Conservation (phyloP, 2,888 invertebrate genomes). For the Trissoscelio sp. region DNA sequence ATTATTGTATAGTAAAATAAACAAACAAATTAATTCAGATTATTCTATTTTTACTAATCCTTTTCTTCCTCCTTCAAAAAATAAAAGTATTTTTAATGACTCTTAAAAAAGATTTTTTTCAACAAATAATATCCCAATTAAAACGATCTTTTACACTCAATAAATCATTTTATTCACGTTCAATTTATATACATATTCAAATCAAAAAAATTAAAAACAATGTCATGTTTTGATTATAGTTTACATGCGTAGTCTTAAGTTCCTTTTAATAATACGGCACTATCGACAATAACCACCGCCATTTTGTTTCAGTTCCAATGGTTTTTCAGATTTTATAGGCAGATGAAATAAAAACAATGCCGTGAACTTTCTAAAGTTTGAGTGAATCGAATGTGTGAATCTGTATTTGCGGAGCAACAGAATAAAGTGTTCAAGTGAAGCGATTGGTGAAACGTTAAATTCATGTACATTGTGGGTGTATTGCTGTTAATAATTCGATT, state of each 20-base stretch:
- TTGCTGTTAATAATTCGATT: conserved; percentile 34
- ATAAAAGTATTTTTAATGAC: too few species aligned
- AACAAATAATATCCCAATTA: too few species aligned
- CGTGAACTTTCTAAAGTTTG: conserved; percentile 33
- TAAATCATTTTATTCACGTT: too few species aligned
- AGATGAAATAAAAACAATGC: conserved; percentile 67
- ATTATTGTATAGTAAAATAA: too few species aligned
- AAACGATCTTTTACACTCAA: too few species aligned
- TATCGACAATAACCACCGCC: conserved; percentile 60
- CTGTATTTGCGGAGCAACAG: neutral
- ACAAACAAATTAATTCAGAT: too few species aligned
- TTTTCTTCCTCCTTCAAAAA: too few species aligned
- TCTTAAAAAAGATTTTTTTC: too few species aligned
- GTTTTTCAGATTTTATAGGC: conserved; percentile 60
- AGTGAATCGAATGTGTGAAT: conserved; percentile 43
- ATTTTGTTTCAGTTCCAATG: conserved; percentile 67
- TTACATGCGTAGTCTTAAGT: conserved; percentile 2
- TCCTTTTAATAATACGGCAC: conserved; percentile 50
- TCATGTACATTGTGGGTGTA: conserved; percentile 25
- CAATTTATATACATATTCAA: too few species aligned
- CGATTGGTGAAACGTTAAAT: conserved; percentile 25
- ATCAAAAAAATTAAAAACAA: too few species aligned
- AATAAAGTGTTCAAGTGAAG: conserved; percentile 30
- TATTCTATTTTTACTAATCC: too few species aligned
- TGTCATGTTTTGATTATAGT: neutral